Percentiles rank a stretch among this genome's conserved stretches.
These are phyloP conservation scores for Calidris pygmaea DNA, from an alignment of 2,113 vertebrate genomes.

Conservation along the genomic window DNA sequence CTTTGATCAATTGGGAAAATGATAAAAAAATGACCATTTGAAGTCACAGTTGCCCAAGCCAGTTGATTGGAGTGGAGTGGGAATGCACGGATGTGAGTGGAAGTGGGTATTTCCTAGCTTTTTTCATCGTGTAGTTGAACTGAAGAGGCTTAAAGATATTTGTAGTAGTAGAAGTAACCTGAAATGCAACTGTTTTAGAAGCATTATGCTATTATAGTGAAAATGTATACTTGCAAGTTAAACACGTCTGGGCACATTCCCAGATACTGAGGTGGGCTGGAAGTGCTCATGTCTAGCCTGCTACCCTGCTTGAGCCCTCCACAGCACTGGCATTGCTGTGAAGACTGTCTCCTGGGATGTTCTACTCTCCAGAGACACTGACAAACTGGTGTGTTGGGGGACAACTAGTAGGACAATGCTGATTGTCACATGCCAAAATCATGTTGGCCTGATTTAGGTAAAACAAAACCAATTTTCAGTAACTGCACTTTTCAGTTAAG, in stretches of 20 bases:
- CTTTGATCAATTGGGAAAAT: neutral
- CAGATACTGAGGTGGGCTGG: neutral
- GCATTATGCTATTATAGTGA: neutral
- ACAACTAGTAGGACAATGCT: neutral
- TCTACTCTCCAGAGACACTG: neutral
- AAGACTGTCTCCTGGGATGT: neutral
- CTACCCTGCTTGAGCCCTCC: neutral
- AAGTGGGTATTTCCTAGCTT: neutral
- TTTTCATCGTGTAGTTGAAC: neutral
- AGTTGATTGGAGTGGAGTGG: neutral
- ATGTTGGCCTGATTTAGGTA: neutral
- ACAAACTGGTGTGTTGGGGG: neutral
- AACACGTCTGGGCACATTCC: neutral
- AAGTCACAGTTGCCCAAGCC: neutral
- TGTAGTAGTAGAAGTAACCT: neutral
- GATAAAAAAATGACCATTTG: neutral
- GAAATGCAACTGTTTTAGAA: neutral
- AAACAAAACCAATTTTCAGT: neutral
- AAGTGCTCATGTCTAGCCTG: neutral
- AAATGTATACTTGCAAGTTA: neutral
- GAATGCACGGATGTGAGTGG: neutral
- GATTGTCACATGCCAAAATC: neutral
- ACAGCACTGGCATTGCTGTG: rapidly evolving
- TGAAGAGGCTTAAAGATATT: neutral
- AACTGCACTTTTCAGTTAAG: neutral